These are phyloP conservation scores for Rhagoletis pomonella DNA, from an alignment of 1,140 invertebrate species.

Conservation along the genomic window DNA sequence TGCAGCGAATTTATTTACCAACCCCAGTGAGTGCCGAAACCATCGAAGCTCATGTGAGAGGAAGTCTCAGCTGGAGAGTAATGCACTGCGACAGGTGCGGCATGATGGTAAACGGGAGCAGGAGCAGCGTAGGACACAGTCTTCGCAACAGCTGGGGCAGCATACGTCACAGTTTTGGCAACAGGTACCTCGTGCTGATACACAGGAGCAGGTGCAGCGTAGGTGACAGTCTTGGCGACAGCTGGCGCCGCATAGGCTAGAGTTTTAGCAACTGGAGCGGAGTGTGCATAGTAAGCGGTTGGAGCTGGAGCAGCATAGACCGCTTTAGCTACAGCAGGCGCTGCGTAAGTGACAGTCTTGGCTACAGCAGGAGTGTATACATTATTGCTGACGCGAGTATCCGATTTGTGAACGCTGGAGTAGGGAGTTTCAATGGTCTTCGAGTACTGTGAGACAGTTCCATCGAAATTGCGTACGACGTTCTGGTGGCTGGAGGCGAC, in stretches of 20 bases:
- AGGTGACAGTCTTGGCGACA: constrained; percentile 64
- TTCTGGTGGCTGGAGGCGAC: constrained; percentile 77
- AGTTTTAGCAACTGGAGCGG: constrained; percentile 67
- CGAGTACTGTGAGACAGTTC: constrained; percentile 78
- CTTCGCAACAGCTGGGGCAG: constrained; percentile 54
- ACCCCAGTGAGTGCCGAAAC: constrained; percentile 76
- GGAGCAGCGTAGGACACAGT: constrained; percentile 64
- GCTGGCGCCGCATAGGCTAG: constrained; percentile 61
- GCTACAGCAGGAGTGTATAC: constrained; percentile 74
- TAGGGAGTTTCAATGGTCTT: constrained; percentile 80
- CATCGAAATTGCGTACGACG: constrained; percentile 77
- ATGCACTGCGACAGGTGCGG: constrained; percentile 74
- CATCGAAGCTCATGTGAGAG: constrained; percentile 76
- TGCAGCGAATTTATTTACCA: constrained; percentile 67
- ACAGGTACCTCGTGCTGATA: neutral
- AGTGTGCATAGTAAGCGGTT: constrained; percentile 61
- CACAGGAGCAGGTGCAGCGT: constrained; percentile 73
- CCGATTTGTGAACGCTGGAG: constrained; percentile 79
- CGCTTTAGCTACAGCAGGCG: constrained; percentile 72
- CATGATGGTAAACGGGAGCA: constrained; percentile 75
- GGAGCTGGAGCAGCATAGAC: constrained; percentile 69
- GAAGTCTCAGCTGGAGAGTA: constrained; percentile 77
- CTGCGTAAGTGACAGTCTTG: constrained; percentile 63
- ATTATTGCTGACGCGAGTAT: constrained; percentile 78
- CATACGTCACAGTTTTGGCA: constrained; percentile 56